These are phyloP conservation scores for human (Homo sapiens) DNA, from an alignment of 2,113 vertebrate genomes.

Conservation along the genomic window GRCh38 chr6:98267001-98267500, in stretches of 20 bases:
- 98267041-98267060: background rate
- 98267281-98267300: slow-evolving; percentile 41
- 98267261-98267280: background rate
- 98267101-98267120: background rate
- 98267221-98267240: background rate
- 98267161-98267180: background rate
- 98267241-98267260: background rate
- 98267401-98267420: slow-evolving; percentile 2
- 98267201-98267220: background rate
- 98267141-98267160: slow-evolving; percentile 3
- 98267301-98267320: background rate
- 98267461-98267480: background rate
- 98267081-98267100: slow-evolving; percentile 5
- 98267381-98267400: slow-evolving; percentile 10
- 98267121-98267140: slow-evolving; percentile 17
- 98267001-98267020: background rate
- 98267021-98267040: slow-evolving; percentile 22
- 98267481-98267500: too few relatives aligned
- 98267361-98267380: slow-evolving; percentile 20
- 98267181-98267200: background rate
- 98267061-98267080: background rate
- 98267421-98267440: slow-evolving; percentile 17
- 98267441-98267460: background rate
- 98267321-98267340: background rate
- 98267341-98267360: slow-evolving; percentile 6